Conservation (phyloP, 2,797 vertebrate genomes). For the Artibeus jamaicensis region DNA sequence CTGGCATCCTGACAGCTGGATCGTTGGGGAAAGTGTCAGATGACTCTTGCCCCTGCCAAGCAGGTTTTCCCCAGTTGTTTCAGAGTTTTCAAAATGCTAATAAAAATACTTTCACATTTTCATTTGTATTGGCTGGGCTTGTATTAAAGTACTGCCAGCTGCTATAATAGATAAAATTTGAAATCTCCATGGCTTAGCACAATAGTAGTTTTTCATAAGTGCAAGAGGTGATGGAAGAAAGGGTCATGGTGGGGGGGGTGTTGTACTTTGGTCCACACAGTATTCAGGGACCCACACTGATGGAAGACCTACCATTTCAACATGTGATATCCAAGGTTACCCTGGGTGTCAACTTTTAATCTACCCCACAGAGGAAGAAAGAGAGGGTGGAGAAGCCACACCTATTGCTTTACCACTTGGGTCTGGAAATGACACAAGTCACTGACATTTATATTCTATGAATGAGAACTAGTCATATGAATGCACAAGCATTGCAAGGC, state of each 20-base stretch:
- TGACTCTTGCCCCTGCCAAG: slow-evolving; percentile 37
- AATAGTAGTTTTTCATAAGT: slow-evolving; percentile 17
- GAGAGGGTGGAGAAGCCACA: background rate
- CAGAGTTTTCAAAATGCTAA: slow-evolving; percentile 47
- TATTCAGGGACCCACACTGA: background rate
- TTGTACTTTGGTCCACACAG: background rate
- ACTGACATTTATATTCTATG: background rate
- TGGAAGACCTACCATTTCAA: background rate
- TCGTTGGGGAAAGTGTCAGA: background rate
- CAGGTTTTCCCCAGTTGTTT: slow-evolving; percentile 51
- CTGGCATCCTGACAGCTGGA: slow-evolving; percentile 51
- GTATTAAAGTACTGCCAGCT: slow-evolving; percentile 34
- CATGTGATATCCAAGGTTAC: background rate
- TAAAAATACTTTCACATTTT: slow-evolving; percentile 48
- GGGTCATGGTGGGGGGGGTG: background rate
- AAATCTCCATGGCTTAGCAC: background rate
- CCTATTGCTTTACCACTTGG: background rate
- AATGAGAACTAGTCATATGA: background rate
- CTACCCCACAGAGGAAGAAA: background rate
- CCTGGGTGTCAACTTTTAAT: background rate
- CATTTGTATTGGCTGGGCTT: slow-evolving; percentile 48
- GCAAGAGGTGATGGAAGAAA: background rate
- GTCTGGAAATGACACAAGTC: background rate
- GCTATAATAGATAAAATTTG: slow-evolving; percentile 14
- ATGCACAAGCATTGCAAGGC: background rate